A percentile compares a stretch with the other conserved stretches of the same genome.
These are phyloP conservation scores for Cheilosia soror DNA, from an alignment of 2,888 invertebrate species.

Conservation along the genomic window DNA sequence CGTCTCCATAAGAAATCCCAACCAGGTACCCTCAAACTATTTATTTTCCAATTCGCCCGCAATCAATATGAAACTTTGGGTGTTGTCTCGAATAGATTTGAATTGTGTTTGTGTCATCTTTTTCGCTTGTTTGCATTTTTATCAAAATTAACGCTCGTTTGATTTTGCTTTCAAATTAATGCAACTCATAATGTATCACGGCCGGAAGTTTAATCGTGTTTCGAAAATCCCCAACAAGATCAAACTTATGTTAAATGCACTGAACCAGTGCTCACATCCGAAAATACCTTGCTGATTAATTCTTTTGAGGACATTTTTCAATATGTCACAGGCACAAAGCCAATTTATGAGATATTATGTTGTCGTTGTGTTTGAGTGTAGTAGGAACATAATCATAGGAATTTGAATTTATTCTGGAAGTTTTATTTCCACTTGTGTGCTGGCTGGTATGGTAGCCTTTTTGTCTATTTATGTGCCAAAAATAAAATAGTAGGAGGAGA, in stretches of 20 bases:
- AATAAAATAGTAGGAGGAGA: slow-evolving; percentile 13
- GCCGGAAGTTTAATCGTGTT: slow-evolving; percentile 44
- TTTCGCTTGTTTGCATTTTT: neutral
- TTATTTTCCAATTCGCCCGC: no score
- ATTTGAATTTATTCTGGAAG: slow-evolving; percentile 40
- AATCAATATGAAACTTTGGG: neutral
- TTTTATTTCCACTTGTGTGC: slow-evolving; percentile 13
- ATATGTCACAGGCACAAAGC: slow-evolving; percentile 30
- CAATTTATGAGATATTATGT: slow-evolving; percentile 1
- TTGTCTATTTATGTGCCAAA: slow-evolving; percentile 58
- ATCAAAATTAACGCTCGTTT: neutral
- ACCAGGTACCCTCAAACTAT: no score
- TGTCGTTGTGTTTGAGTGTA: neutral
- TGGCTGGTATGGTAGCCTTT: slow-evolving; percentile 15
- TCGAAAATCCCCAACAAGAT: slow-evolving; percentile 17
- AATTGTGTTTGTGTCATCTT: no score
- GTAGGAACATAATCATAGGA: slow-evolving; percentile 12
- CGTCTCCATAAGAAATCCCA: no score
- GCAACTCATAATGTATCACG: neutral
- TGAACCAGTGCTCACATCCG: slow-evolving; percentile 3
- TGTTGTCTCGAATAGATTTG: neutral
- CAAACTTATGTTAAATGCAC: slow-evolving; percentile 1
- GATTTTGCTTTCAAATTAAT: neutral
- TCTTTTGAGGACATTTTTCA: slow-evolving; percentile 35
- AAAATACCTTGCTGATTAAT: slow-evolving; percentile 47